Conservation (phyloP, 2,113 vertebrate species). For the Petrocephalus microphthalmus region DNA sequence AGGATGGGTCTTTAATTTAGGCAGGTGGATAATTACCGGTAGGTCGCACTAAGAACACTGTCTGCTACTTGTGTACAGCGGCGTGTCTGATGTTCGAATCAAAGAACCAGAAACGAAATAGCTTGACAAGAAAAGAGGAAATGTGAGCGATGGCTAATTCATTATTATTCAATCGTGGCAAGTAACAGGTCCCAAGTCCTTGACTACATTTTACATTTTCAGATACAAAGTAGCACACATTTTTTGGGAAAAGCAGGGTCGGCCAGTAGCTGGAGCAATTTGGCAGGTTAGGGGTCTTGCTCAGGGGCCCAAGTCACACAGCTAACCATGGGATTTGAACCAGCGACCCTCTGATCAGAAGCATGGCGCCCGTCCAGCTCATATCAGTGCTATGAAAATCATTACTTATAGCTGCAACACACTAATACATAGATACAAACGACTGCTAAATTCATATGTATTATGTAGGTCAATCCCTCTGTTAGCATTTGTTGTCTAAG, state of each 20-base stretch:
- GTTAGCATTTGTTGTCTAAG: neutral
- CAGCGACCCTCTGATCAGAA: neutral
- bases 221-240: too few species aligned
- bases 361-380: neutral
- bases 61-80: neutral
- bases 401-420: neutral
- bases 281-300: too few species aligned
- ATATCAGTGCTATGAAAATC: neutral
- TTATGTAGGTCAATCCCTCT: neutral
- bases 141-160: constrained; percentile 3
- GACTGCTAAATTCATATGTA: neutral
- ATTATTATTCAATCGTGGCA: neutral
- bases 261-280: too few species aligned
- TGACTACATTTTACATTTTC: neutral
- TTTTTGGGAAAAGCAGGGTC: neutral
- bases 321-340: too few species aligned
- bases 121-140: neutral
- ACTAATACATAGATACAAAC: neutral
- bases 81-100: constrained; percentile 25
- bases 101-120: constrained; percentile 18
- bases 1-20: constrained; percentile 56
- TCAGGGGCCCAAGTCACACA: too few species aligned
- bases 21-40: constrained; percentile 38
- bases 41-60: constrained; percentile 9
- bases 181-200: neutral